Base-by-base conservation (phyloP, 2,888 invertebrate genomes). In the Polydrusus pterygomalis region DNA sequence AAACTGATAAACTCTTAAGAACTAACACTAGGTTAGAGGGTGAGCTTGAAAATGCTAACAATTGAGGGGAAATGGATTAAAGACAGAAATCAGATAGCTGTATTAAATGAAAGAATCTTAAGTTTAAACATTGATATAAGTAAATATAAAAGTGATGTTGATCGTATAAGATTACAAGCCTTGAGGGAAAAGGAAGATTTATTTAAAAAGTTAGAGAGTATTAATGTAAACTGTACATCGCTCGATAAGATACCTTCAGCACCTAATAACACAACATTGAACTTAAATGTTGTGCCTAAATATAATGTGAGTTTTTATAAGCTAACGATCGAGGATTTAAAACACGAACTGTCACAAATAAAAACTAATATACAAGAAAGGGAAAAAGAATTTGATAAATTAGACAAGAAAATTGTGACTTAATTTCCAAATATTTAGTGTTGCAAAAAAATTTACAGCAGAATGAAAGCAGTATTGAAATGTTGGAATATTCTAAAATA, bases 41-140 rank as follows among this genome's bases (percentile, higher is more conserved):
- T 49, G 78, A 81, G 54, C 68, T 82, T 17, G 60, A 75, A 40
- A 78, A 67, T 69, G 80, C 82, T n/a, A 82, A 81, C 45, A 77
- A 74, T 9, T 45, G 25, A 70, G 5, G 63, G 71, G 43, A 77
- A 81, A 62, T 51, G 80, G 20, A 56, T 74, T 11, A 75, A 78
- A 68, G 74, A 71, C 17, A 79, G 77, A 77, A 75, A 49, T 54
- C 60, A 77, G n/a, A 47, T 79, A 25, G 65, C 63, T 18, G 13
- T 25, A n/a, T 70, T 78, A 58, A 77, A 74, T 43, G 73, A 80
- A 20, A 65, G 63, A 62, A 71, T 75, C 38, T 77, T 79, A 34
- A 10, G 30, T 62, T 70, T 80, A 67, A 77, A 79, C 45, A 64
- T 80, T 38, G 80, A 81, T 51, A 18, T 80, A 70, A 71, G 75